A percentile compares a stretch with the other conserved stretches of the same genome.
Conservation (phyloP, 2,888 invertebrate genomes). For the Philereme vetulata region DNA sequence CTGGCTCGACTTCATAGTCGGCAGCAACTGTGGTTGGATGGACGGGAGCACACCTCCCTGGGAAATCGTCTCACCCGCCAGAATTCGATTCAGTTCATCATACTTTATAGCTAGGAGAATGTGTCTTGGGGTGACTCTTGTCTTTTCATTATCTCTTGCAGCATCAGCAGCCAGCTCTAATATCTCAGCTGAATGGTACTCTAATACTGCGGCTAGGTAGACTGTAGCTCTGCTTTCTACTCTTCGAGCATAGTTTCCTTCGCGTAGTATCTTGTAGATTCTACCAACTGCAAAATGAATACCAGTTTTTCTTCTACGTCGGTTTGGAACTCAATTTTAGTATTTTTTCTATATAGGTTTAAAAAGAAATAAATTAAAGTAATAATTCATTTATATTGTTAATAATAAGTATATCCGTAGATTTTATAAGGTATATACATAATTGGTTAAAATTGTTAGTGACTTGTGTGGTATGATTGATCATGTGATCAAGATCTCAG, state of each 20-base stretch:
- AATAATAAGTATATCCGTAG: too few species aligned
- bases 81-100: slow-evolving; percentile 60
- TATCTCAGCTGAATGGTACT: slow-evolving; percentile 88
- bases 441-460: too few species aligned
- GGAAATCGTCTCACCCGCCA: slow-evolving; percentile 57
- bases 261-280: slow-evolving; percentile 81
- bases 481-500: too few species aligned
- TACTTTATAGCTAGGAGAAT: slow-evolving; percentile 62
- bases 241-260: slow-evolving; percentile 85
- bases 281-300: slow-evolving; percentile 83
- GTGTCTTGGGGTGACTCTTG: slow-evolving; percentile 66
- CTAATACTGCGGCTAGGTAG: slow-evolving; percentile 83
- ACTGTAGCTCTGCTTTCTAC: slow-evolving; percentile 81
- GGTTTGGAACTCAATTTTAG: slow-evolving; percentile 43
- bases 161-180: slow-evolving; percentile 86
- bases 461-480: too few species aligned
- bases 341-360: background rate
- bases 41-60: slow-evolving; percentile 62
- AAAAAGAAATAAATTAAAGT: too few species aligned
- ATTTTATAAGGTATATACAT: too few species aligned
- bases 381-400: too few species aligned
- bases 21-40: slow-evolving; percentile 58
- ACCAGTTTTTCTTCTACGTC: slow-evolving; percentile 62
- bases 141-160: slow-evolving; percentile 86
- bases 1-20: slow-evolving; percentile 48